phyloP scores from a whole-genome alignment of 35 echinoderm and acorn worm genomes.

The Apostichopus parvimensis region DNA sequence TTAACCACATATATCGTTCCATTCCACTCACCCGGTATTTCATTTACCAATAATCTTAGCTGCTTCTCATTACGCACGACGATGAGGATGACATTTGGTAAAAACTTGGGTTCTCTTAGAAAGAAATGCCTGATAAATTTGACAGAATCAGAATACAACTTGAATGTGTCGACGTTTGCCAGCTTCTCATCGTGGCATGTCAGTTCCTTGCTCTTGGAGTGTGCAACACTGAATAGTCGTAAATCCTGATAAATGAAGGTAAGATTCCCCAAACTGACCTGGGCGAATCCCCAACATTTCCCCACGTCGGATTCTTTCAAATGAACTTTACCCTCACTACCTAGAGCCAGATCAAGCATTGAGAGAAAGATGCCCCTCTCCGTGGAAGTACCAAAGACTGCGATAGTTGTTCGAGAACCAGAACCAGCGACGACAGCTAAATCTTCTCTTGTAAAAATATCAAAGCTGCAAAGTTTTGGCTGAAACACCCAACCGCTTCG shows the following conservation, averaged over 20 bases:
- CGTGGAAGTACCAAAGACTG: conserved; percentile 12
- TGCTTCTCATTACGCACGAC: background rate
- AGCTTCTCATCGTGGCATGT: conserved; percentile 17
- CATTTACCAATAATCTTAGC: background rate
- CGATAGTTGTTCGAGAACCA: background rate
- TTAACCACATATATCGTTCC: background rate
- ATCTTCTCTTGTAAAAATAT: conserved; percentile 22
- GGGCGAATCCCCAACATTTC: conserved; percentile 35
- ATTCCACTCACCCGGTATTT: conserved; percentile 11
- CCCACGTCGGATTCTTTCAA: background rate
- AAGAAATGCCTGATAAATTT: background rate
- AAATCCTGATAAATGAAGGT: conserved; percentile 38
- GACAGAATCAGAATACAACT: background rate
- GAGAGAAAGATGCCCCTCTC: conserved; percentile 40
- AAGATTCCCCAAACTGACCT: conserved; percentile 21
- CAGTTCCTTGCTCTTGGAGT: background rate
- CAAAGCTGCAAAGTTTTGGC: conserved; percentile 21
- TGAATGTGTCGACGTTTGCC: background rate
- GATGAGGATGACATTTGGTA: conserved; percentile 1
- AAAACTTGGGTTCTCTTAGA: background rate
- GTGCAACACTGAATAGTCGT: background rate
- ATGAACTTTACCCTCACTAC: background rate
- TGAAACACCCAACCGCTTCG: conserved; percentile 44
- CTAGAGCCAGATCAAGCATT: conserved; percentile 2
- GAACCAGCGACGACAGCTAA: background rate